A percentile compares a stretch with the other conserved stretches of the same genome.
phyloP scores from a whole-genome alignment of 35 echinoderm and acorn worm genomes.

The Anneissia japonica region DNA sequence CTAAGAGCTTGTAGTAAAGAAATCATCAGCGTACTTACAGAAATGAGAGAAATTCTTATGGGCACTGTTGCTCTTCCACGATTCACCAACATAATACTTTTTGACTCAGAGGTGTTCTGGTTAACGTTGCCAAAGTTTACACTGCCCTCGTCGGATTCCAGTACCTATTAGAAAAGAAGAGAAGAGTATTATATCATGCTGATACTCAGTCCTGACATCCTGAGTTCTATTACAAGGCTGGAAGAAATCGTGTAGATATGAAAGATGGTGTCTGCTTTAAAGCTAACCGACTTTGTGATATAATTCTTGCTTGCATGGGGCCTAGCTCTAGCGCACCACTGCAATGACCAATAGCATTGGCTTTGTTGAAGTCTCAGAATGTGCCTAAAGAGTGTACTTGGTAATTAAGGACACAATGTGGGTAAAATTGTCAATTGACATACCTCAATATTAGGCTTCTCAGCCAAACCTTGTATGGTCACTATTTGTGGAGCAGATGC shows the following conservation, averaged over 20 bases:
- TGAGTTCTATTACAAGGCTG: no score
- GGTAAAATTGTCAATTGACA: background rate
- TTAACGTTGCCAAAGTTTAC: slow-evolving; percentile 43
- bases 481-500: slow-evolving; percentile 40
- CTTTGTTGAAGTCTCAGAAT: no score
- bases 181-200: no score
- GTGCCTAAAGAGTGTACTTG: no score
- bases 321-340: no score
- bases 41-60: slow-evolving; percentile 32
- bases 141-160: background rate
- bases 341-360: no score
- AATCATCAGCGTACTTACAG: slow-evolving; percentile 54
- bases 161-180: background rate
- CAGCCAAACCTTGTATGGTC: slow-evolving; percentile 58
- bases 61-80: slow-evolving; percentile 59
- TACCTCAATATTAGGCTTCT: slow-evolving; percentile 79
- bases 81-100: slow-evolving; percentile 51
- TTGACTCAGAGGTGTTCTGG: slow-evolving; percentile 18
- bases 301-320: no score
- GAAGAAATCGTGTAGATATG: no score
- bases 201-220: no score
- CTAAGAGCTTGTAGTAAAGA: no score
- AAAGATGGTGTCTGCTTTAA: no score
- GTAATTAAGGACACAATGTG: background rate
- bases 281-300: no score